Base-by-base conservation (phyloP, 2,113 vertebrate genomes). In the Ptilorrhoa leucosticta region DNA sequence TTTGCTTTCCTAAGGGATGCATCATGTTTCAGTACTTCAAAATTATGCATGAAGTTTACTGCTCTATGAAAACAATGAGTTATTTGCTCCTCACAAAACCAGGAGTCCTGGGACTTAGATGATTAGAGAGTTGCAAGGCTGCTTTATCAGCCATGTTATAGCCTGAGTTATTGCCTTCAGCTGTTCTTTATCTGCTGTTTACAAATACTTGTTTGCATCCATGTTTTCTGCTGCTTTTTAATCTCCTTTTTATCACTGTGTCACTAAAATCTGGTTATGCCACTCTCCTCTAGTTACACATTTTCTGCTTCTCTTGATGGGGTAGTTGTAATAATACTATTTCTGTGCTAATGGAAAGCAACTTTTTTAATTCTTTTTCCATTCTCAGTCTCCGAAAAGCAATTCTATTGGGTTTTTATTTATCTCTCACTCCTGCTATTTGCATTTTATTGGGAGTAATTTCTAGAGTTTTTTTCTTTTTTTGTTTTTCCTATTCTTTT, bases 131-230 rank as follows among this genome's bases (percentile, higher is more conserved):
- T 63, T 86, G 71, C 42, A 71, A 19, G 40, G 42, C 64, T 95
- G 79, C 64, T 92, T 93, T 90, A 91, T 95, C 91, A 91, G 58
- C 64, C 64, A 12, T 93, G 65, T 90, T 95, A 86, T 80, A 56
- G 82, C 35, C 75, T 33, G 28, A 90, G 56, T 94, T 93, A 96
- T 20, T 92, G 71, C 71, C 40, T 90, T 90, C 93, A 90, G 82
- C 68, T 94, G 60, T 60, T 91, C 66, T 93, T 85, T 82, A 51
- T 86, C 85, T 92, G 54, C 7, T 94, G 30, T 88, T 94, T 90
- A 72, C 68, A 90, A 90, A 75, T 82, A 79, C 28, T 93, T 78
- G 35, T 78, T 93, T 92, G 26, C n/a, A 42, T 63, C 65, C 18
- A 8, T 90, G 33, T 75, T 68, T 93, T 48, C 39, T 80, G 33